phyloP scores from a whole-genome alignment of 2,888 invertebrate species.

The Dysmachus trigonus region DNA sequence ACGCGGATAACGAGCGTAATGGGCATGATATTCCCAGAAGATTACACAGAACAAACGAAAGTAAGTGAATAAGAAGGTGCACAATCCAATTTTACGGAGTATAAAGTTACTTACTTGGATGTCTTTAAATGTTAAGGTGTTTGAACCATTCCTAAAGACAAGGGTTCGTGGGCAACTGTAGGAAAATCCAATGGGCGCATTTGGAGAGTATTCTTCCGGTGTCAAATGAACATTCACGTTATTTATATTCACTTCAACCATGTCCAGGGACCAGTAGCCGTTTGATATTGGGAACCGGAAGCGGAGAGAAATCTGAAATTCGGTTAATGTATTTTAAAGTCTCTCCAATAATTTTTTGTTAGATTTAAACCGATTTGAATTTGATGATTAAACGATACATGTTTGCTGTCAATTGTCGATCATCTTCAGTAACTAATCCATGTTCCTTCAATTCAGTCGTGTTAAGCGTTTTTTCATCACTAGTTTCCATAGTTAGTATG shows the following conservation, averaged over 20 bases:
- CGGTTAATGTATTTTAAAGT: background rate
- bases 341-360: background rate
- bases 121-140: constrained; percentile 66
- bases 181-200: constrained; percentile 68
- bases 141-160: constrained; percentile 66
- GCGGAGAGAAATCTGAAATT: constrained; percentile 34
- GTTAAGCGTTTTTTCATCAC: background rate
- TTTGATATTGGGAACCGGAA: constrained; percentile 38
- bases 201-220: constrained; percentile 60
- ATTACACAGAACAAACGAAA: background rate
- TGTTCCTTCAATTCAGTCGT: constrained; percentile 63
- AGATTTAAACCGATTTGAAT: background rate
- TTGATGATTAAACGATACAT: background rate
- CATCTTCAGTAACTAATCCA: constrained; percentile 59
- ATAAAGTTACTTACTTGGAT: constrained; percentile 64
- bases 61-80: background rate
- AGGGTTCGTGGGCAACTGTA: constrained; percentile 67
- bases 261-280: constrained; percentile 69
- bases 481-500: constrained; percentile 61
- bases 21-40: constrained; percentile 14
- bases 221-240: constrained; percentile 51
- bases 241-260: constrained; percentile 67
- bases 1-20: constrained; percentile 6
- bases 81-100: background rate
- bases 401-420: constrained; percentile 52